phyloP scores from a whole-genome alignment of 2,113 vertebrate species.

The Lamprologus speciosus region DNA sequence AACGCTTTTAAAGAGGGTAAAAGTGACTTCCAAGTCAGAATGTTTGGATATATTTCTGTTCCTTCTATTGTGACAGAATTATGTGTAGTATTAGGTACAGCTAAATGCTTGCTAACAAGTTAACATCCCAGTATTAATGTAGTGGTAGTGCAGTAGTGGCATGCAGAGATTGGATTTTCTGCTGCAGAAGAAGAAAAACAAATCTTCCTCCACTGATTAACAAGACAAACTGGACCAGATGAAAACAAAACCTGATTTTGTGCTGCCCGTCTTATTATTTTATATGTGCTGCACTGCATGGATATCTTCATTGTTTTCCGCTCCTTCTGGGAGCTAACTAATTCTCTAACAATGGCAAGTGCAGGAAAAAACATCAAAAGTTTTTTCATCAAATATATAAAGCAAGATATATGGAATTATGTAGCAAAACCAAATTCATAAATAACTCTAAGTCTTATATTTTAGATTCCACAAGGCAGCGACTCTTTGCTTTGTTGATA shows the following conservation, averaged over 20 bases:
- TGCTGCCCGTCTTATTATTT: neutral
- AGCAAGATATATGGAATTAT: neutral
- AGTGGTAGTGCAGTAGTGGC: neutral
- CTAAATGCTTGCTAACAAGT: neutral
- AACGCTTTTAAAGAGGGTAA: neutral
- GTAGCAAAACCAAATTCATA: neutral
- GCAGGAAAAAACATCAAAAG: neutral
- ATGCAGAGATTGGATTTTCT: neutral
- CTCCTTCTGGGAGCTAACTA: neutral
- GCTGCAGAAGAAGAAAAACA: neutral
- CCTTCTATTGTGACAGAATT: neutral
- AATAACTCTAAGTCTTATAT: neutral
- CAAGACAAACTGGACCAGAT: neutral
- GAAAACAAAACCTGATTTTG: neutral
- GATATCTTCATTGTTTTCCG: neutral
- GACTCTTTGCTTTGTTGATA: neutral
- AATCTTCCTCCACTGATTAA: neutral
- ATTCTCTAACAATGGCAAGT: neutral
- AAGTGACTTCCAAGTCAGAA: rapidly evolving
- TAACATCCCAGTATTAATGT: neutral
- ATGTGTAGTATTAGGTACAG: neutral
- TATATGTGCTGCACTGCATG: neutral
- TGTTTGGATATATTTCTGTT: neutral
- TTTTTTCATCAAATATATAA: neutral
- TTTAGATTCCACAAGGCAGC: neutral